Evolutionary conservation across 2,113 vertebrate species (phyloP), one percentile per base, ranked within the genome.

Genomic region (Ibidorhyncha struthersii): DNA sequence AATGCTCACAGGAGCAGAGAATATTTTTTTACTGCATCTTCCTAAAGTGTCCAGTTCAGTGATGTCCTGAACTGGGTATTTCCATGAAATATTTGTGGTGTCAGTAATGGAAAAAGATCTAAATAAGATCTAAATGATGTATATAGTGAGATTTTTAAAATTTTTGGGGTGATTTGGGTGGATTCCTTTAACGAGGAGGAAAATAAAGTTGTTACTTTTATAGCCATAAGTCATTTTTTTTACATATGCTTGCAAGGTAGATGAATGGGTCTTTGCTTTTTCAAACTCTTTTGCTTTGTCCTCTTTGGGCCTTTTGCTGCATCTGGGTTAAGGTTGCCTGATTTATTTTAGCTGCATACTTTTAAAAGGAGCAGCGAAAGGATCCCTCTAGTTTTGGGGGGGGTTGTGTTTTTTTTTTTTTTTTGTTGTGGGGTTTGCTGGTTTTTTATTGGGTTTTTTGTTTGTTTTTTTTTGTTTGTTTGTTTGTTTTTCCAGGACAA

Each of bases 71-170:
- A 53, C 49, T 62, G 59, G 8, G 2, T 67, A 32, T 43, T 84
- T 62, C 23, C 43, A 10, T 43, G 32, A 92, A 90, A 58, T 82
- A 70, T 32, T 82, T 82, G 9, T 66, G 15, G 1, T 69, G 12
- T 14, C 41, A 83, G 21, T 30, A 40, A 70, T 27, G 14, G 10
- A 11, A 56, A 45, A n/a, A 71, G 43, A 43, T 47, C 29, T 38
- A 12, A 56, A 15, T 59, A 79, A 29, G 0, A 15, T 2, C 3
- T 19, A 21, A 86, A 19, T 56, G 19, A 5, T 36, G 1, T 17
- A 29, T 66, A 3, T 5, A 27, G 19, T 1, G 2, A 45, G 5
- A 3, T 7, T 53, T 5, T n/a, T 65, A 34, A 22, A 6, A 30
- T 89, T 61, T 16, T 8, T 8, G 6, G 19, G 10, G 17, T 63